These are phyloP conservation scores for Kryptolebias ocellatus DNA, from an alignment of 2,797 vertebrate genomes.

Conservation along the genomic window DNA sequence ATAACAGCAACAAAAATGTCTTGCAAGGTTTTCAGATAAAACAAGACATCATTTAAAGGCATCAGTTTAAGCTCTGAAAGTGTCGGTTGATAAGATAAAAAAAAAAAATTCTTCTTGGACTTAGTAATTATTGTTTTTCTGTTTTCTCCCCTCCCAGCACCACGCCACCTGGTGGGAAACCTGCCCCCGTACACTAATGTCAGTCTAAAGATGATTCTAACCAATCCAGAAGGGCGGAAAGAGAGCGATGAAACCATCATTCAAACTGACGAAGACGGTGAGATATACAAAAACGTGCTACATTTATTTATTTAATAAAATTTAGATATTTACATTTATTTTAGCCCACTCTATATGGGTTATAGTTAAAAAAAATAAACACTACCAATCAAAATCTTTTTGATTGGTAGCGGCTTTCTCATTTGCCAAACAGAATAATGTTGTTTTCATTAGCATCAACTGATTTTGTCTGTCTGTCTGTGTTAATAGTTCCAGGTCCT, in stretches of 20 bases:
- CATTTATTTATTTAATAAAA: background rate
- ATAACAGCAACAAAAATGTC: background rate
- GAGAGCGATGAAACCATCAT: constrained; percentile 97
- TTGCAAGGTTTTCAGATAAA: background rate
- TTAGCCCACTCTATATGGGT: background rate
- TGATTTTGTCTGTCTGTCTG: constrained; percentile 37
- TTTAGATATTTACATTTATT: background rate
- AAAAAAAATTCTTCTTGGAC: background rate
- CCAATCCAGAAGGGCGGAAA: constrained; percentile 96
- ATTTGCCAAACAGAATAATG: constrained; percentile 4
- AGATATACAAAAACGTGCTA: constrained; percentile 16
- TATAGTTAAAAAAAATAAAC: background rate
- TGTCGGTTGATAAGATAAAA: background rate
- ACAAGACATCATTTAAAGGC: background rate
- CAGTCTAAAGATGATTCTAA: constrained; percentile 98
- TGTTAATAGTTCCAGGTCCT: constrained; percentile 88
- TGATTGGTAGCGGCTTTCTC: constrained; percentile 10
- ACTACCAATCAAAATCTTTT: constrained; percentile 3
- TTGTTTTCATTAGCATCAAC: constrained; percentile 8
- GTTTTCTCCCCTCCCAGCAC: constrained; percentile 71
- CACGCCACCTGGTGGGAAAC: constrained; percentile 91
- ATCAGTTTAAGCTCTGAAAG: background rate
- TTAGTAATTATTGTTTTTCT: background rate
- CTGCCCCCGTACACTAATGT: constrained; percentile 97
- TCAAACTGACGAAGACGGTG: constrained; percentile 98